phyloP scores from a whole-genome alignment of 2,797 vertebrate species.

The Micrastur ruficollis region DNA sequence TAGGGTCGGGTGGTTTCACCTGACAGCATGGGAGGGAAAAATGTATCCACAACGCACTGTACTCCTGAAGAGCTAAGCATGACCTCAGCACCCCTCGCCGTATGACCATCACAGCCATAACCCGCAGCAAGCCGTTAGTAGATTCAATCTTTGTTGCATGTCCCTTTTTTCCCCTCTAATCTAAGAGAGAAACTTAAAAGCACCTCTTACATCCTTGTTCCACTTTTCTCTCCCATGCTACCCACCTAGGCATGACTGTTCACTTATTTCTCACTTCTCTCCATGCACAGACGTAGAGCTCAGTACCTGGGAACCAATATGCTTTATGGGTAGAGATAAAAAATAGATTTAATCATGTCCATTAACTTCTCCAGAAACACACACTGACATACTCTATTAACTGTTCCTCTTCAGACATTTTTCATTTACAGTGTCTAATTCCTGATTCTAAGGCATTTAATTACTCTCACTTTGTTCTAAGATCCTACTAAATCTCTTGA shows the following conservation, averaged over 20 bases:
- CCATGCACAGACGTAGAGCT: neutral
- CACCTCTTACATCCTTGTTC: neutral
- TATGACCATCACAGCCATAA: neutral
- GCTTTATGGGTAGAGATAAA: conserved; percentile 3
- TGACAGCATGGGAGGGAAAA: neutral
- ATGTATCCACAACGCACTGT: accelerated
- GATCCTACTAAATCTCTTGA: conserved; percentile 37
- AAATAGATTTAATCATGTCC: neutral
- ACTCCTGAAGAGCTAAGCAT: neutral
- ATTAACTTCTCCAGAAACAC: neutral
- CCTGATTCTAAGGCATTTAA: conserved; percentile 14
- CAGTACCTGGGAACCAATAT: neutral
- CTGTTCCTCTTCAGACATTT: conserved; percentile 13
- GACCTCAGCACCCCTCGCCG: too few relatives aligned
- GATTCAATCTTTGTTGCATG: accelerated
- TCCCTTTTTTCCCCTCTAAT: neutral
- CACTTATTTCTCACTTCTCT: neutral
- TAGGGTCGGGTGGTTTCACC: neutral
- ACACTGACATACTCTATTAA: conserved; percentile 15
- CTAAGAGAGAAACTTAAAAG: neutral
- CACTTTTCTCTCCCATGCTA: neutral
- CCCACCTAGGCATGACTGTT: neutral
- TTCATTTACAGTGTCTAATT: neutral
- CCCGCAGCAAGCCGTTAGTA: accelerated
- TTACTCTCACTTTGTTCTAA: conserved; percentile 38